These are phyloP conservation scores for Procambarus virginalis DNA, from an alignment of 1,140 invertebrate species.

Conservation along the genomic window DNA sequence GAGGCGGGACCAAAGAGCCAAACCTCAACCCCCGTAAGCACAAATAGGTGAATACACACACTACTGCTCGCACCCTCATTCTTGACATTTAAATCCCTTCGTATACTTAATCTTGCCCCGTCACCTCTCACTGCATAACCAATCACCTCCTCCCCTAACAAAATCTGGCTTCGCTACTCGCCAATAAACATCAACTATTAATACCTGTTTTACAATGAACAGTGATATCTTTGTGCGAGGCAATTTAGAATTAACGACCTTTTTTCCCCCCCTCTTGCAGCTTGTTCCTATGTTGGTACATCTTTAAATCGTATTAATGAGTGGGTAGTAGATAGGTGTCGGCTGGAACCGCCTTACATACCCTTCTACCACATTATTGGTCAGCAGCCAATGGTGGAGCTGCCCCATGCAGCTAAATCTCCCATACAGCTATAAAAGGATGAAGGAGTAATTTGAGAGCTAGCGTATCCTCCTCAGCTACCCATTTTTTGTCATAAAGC, in stretches of 20 bases:
- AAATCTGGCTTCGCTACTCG: background rate
- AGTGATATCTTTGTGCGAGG: background rate
- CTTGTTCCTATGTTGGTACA: background rate
- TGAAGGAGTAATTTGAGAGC: too few species aligned
- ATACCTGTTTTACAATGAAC: background rate
- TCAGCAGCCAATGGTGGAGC: too few species aligned
- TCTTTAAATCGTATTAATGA: background rate
- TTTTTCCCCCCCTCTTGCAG: background rate
- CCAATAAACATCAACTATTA: background rate
- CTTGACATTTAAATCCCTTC: background rate
- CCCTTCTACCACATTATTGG: too few species aligned
- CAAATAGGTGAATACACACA: too few species aligned
- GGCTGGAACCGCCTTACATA: background rate
- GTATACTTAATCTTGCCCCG: background rate
- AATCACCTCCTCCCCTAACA: background rate
- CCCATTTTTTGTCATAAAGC: too few species aligned
- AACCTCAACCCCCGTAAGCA: too few species aligned
- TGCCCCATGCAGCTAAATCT: too few species aligned
- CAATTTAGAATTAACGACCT: background rate
- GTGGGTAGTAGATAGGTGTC: too few species aligned
- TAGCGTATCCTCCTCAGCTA: too few species aligned
- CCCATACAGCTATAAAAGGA: too few species aligned
- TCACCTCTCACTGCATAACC: background rate
- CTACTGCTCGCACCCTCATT: too few species aligned
- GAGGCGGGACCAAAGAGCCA: too few species aligned